Base-by-base conservation (phyloP, 2,113 vertebrate genomes). In the Paradoxurus hermaphroditus region DNA sequence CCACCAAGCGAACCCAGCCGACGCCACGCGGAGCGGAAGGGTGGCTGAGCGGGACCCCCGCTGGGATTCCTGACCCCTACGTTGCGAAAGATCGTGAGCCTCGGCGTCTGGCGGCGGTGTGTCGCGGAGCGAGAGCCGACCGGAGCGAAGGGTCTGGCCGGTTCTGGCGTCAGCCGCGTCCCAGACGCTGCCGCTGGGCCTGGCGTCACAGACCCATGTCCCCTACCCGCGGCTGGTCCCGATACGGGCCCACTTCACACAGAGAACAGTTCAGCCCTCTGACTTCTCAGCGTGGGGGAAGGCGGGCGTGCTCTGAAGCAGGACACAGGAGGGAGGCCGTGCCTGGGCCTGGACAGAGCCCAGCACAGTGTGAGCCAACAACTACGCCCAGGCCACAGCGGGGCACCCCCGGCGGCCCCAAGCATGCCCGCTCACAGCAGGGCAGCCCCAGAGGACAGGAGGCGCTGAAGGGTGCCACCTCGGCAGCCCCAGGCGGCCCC, bases 31-130 rank as follows among this genome's bases (percentile, higher is more conserved):
- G 39, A 11, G 31, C 39, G 7, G 84, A 34, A 29, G 25, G 16
- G 27, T 1, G 25, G 36, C 31, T 41, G 2, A 5, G 16, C 0
- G n/a, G 63, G 49, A 16, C 15, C 59, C 75, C 18, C 0, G 7
- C 0, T 7, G 63, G 86, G 15, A 14, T 10, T 16, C 77, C 85
- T 39, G 44, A 65, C 29, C 51, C 25, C 25, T 53, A 5, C 25
- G 2, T 21, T 14, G 6, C 29, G 56, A 73, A 4, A 25, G 8
- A 13, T 0, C 1, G 5, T 1, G 18, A 41, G 70, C 4, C 4
- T 1, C 49, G 25, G 12, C 2, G 0, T 0, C 15, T 8, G 36
- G n/a, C n/a, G n/a, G n/a, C n/a, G n/a, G n/a, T n/a, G 25, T n/a
- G 49, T 4, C 7, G 5, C 0, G 1, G 1, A 21, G 39, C 73